Conservation (phyloP, 2,888 invertebrate genomes). For the Tiliacea aurago region DNA sequence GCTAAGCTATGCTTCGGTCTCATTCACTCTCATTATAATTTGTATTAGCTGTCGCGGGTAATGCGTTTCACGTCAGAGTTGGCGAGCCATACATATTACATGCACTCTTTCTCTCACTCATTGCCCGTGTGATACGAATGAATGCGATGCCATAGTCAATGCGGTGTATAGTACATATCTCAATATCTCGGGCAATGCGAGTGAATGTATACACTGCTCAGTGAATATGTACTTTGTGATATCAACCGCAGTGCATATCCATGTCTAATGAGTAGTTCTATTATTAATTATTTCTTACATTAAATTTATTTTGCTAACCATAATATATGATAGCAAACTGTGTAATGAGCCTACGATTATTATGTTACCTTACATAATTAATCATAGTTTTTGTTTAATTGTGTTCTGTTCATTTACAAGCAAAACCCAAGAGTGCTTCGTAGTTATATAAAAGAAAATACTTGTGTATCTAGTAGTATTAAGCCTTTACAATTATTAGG, state of each 20-base stretch:
- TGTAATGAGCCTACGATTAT: conserved; percentile 43
- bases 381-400: conserved; percentile 43
- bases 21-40: conserved; percentile 42
- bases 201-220: conserved; percentile 44
- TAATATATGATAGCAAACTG: conserved; percentile 44
- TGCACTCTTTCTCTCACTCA: conserved; percentile 41
- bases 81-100: conserved; percentile 42
- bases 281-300: too few species aligned
- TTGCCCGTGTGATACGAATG: conserved; percentile 42
- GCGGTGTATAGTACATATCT: conserved; percentile 43
- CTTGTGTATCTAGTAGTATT: conserved; percentile 42
- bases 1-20: conserved; percentile 41
- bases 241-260: conserved; percentile 43
- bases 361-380: conserved; percentile 44
- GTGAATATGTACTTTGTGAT: conserved; percentile 43
- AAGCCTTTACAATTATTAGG: conserved; percentile 44
- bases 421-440: conserved; percentile 40
- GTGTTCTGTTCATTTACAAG: conserved; percentile 43
- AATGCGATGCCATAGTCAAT: conserved; percentile 42
- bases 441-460: conserved; percentile 39
- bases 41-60: conserved; percentile 42
- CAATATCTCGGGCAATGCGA: conserved; percentile 43
- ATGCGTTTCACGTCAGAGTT: conserved; percentile 42
- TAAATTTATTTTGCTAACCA: conserved; percentile 43
- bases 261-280: conserved; percentile 44